Conservation (phyloP, 2,888 invertebrate genomes). For the Protophormia terraenovae region DNA sequence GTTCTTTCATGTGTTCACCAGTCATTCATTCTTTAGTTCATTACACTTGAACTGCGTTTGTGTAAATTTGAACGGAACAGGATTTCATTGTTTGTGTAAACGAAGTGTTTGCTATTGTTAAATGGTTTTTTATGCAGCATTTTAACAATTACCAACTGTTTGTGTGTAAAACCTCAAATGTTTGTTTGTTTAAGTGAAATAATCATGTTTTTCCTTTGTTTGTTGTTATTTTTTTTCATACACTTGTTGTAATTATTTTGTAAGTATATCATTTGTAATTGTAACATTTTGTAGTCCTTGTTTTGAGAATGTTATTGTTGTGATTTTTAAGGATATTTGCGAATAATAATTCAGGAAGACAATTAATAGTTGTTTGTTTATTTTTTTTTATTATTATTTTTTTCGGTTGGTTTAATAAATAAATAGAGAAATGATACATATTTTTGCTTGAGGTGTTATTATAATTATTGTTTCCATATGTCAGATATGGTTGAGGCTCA, state of each 20-base stretch:
- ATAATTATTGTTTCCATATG: conserved; percentile 18
- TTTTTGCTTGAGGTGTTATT: conserved; percentile 27
- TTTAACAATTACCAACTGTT: conserved; percentile 39
- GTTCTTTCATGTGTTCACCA: conserved; percentile 75
- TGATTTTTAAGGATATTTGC: conserved; percentile 12
- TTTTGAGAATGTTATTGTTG: not conserved
- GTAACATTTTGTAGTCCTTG: conserved; percentile 35
- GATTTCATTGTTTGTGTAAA: conserved; percentile 40
- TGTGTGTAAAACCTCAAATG: conserved; percentile 49
- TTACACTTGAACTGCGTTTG: conserved; percentile 68
- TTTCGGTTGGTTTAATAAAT: conserved; percentile 7
- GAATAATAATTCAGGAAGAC: conserved; percentile 41
- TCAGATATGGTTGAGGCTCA: not conserved
- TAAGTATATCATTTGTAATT: conserved; percentile 35
- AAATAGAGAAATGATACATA: not conserved
- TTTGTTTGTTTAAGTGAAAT: conserved; percentile 34
- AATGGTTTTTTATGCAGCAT: conserved; percentile 44
- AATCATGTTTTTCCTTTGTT: conserved; percentile 25
- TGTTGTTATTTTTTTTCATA: conserved; percentile 6
- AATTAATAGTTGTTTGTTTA: conserved; percentile 47
- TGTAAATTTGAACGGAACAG: not conserved
- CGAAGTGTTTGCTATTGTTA: conserved; percentile 45
- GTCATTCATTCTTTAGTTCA: not conserved
- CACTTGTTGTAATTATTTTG: conserved; percentile 56
- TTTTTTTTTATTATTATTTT: conserved; percentile 34